Conservation (phyloP, 2,113 vertebrate genomes). For the Callithrix jacchus region DNA sequence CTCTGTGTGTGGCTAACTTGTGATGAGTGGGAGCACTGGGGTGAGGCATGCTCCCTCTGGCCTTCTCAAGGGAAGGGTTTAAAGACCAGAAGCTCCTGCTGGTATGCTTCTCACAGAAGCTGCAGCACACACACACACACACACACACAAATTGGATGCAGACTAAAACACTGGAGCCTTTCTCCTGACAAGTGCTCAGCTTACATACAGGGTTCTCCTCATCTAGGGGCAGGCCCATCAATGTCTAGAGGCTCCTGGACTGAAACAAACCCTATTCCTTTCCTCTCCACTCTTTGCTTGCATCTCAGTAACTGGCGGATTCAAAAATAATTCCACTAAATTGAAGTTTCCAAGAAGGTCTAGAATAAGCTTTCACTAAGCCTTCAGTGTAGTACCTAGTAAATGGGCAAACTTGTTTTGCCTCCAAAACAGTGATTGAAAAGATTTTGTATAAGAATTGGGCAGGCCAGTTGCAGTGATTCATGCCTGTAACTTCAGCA, state of each 20-base stretch:
- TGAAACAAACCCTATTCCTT: background rate
- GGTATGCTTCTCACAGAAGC: background rate
- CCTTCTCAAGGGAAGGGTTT: background rate
- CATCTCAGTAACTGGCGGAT: background rate
- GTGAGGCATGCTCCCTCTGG: background rate
- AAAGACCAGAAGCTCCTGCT: background rate
- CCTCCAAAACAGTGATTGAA: background rate
- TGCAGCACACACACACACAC: background rate
- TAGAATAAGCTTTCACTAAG: background rate
- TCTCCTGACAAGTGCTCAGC: background rate
- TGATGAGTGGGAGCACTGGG: background rate
- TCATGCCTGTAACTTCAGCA: no score
- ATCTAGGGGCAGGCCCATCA: background rate
- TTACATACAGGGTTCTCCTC: background rate
- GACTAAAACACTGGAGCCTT: background rate
- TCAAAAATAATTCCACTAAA: background rate
- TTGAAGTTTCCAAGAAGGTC: background rate
- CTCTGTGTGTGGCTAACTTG: constrained; percentile 27
- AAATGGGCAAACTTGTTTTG: background rate
- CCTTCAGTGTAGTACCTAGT: background rate
- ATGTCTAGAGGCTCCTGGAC: background rate
- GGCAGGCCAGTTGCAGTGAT: no score
- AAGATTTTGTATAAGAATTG: background rate
- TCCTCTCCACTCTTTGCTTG: background rate
- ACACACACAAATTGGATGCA: background rate